Evolutionary conservation across 64 coral and sea anemone genomes (phyloP).

Genomic region (Porites australiensis): DNA sequence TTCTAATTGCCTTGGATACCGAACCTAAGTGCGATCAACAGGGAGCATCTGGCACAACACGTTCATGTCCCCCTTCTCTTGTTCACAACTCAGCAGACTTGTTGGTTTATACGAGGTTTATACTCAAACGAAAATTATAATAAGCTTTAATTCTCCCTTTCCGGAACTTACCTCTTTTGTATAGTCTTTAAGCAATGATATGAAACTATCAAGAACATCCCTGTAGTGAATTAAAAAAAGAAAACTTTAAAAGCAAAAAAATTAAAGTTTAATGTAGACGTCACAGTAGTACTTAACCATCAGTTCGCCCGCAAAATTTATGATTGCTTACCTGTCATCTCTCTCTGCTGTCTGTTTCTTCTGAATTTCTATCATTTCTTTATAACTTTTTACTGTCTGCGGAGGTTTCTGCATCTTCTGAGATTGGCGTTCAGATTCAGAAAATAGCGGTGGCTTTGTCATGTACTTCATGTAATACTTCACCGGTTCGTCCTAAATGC

Average conservation of each 20-base stretch:
- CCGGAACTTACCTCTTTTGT: conserved; percentile 83
- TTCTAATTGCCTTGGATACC: no score
- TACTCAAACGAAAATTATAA: not conserved
- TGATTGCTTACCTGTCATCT: conserved; percentile 68
- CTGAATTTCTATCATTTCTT: conserved; percentile 77
- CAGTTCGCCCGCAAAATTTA: not conserved
- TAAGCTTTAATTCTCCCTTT: not conserved
- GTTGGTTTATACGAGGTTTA: no score
- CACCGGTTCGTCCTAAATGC: conserved; percentile 62
- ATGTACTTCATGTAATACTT: conserved; percentile 94
- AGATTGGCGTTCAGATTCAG: conserved; percentile 55
- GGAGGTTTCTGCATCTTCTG: conserved; percentile 40
- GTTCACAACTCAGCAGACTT: no score
- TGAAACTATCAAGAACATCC: conserved; percentile 93
- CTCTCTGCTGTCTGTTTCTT: conserved; percentile 84
- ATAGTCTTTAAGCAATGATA: conserved; percentile 94
- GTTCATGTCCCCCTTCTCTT: no score
- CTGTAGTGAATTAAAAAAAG: conserved; percentile 43
- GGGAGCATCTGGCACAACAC: no score
- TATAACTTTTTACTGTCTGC: conserved; percentile 6
- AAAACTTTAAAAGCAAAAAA: not conserved
- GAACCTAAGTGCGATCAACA: no score
- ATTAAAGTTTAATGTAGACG: no score
- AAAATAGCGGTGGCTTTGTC: conserved; percentile 87
- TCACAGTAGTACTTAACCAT: no score